Evolutionary conservation across 2,888 invertebrate species (phyloP), one percentile per base, ranked within the genome.

Genomic region (Vesta saturnalis): DNA sequence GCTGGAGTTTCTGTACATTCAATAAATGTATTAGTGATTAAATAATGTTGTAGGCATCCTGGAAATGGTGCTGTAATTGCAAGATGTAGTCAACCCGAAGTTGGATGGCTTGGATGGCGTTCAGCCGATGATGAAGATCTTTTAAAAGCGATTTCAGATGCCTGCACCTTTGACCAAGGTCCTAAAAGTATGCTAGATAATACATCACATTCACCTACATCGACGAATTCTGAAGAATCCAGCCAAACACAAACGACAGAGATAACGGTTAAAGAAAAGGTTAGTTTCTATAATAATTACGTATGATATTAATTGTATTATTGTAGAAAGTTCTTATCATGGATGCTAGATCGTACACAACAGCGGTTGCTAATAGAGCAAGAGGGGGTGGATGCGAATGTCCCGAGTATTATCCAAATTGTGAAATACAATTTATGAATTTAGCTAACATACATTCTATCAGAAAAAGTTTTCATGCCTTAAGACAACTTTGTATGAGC

Each of bases 331-430:
- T 97, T 77, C 87, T 97, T 65, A 96, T 98, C 74, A 91, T 98
- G 78, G 99, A 99, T 86, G 97, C 97, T 12, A 90, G 99, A 21
- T 96, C 97, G 2, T 99, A 98, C 84, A 92, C 97, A 52, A 96
- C 97, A 0, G 98, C 99, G 0, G 94, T 97, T 39, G 97, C 97
- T 16, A 99, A 99, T 86, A 87, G 98, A 72, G 97, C 97, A 0
- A 92, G 98, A 72, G 98, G 99, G 61, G 99, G 99, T 47, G 99
- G 99, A 58, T 96, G 94, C 84, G 99, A 99, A 83, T 97, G 94
- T 82, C 91, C 92, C 60, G 97, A 97, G 84, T 97, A 97, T 87
- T 99, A 99, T 86, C 93, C 94, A 0, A 91, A 91, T 78, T 95
- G 97, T 74, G 97, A 98, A 85, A 95, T 99, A 65, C 93, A 95